Evolutionary conservation across 2,113 vertebrate genomes (phyloP).

Genomic region (Gallinago jamesoni): DNA sequence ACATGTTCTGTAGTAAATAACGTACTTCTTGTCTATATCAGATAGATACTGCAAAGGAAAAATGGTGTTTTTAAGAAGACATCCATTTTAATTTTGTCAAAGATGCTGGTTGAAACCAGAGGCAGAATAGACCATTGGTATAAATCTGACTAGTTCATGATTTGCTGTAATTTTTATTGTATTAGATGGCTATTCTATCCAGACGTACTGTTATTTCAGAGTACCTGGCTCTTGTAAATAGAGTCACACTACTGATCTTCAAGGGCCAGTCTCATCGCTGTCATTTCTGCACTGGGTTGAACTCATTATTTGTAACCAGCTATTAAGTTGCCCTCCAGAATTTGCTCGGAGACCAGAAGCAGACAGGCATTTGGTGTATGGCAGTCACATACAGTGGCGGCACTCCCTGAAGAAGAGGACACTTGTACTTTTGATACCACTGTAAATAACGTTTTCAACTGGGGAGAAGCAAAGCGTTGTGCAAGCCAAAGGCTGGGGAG

Average conservation of each 20-base stretch:
- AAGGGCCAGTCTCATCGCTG: not conserved
- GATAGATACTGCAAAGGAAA: not conserved
- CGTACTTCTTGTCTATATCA: not conserved
- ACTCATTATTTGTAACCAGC: not conserved
- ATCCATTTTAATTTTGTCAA: constrained; percentile 8
- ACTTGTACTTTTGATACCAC: not conserved
- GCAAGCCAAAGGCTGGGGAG: not conserved
- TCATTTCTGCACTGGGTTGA: not conserved
- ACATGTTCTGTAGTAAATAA: not conserved
- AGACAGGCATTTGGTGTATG: not conserved
- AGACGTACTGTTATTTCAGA: not conserved
- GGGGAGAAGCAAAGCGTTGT: not conserved
- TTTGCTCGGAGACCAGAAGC: not conserved
- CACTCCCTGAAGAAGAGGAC: not conserved
- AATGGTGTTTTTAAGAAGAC: not conserved
- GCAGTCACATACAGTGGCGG: not conserved
- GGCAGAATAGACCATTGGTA: not conserved
- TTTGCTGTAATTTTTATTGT: constrained; percentile 10
- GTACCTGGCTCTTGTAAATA: not conserved
- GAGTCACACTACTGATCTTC: not conserved
- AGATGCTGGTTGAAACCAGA: not conserved
- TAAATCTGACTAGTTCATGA: not conserved
- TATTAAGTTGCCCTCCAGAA: not conserved
- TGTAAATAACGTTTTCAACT: not conserved
- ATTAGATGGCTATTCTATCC: not conserved